A percentile compares a stretch with the other conserved stretches of the same genome.
These are phyloP conservation scores for Ethmia dodecea DNA, from an alignment of 2,888 invertebrate genomes.

Conservation along the genomic window DNA sequence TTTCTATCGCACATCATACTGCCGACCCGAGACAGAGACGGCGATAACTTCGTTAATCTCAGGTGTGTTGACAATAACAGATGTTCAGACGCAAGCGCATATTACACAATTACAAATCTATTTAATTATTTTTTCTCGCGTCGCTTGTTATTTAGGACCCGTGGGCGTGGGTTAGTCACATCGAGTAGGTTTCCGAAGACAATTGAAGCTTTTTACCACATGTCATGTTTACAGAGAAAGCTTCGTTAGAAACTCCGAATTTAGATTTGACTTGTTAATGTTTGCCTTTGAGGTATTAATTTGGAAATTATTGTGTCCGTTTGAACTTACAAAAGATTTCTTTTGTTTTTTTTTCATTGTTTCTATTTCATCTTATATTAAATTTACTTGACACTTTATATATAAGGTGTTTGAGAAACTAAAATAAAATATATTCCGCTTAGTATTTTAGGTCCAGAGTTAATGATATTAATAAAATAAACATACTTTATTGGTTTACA, in stretches of 20 bases:
- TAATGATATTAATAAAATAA: no score
- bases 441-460: no score
- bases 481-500: no score
- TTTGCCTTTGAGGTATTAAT: slow-evolving; percentile 26
- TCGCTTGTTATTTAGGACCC: slow-evolving; percentile 50
- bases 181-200: slow-evolving; percentile 30
- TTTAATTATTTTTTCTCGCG: slow-evolving; percentile 70
- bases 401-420: no score
- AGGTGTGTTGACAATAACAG: slow-evolving; percentile 77
- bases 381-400: no score
- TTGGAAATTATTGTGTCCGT: slow-evolving; percentile 13
- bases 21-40: slow-evolving; percentile 29
- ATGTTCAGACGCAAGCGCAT: slow-evolving; percentile 66
- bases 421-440: no score
- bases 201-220: slow-evolving; percentile 50
- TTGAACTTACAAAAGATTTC: no score
- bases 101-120: slow-evolving; percentile 75
- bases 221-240: slow-evolving; percentile 43
- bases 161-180: slow-evolving; percentile 44
- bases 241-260: slow-evolving; percentile 49
- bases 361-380: no score
- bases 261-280: slow-evolving; percentile 52
- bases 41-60: slow-evolving; percentile 39
- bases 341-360: no score
- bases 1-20: slow-evolving; percentile 22